Conservation (phyloP, 2,113 vertebrate species). For the Scophthalmus maximus region DNA sequence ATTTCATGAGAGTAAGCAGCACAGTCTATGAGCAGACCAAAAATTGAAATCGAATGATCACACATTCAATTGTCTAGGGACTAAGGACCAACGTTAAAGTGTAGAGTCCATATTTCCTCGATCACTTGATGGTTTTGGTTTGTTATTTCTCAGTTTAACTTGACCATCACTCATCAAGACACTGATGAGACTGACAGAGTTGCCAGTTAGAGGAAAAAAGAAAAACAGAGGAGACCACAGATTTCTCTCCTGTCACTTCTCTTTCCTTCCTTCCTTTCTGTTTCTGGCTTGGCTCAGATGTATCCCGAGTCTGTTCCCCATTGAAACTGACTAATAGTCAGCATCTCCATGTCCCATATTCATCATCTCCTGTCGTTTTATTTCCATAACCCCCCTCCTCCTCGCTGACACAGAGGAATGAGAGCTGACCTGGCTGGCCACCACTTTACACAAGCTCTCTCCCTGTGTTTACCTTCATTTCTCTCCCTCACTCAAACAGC, state of each 20-base stretch:
- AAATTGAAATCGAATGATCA: not conserved
- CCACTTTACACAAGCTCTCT: slow-evolving; percentile 26
- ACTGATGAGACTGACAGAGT: slow-evolving; percentile 2
- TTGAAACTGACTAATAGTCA: slow-evolving; percentile 11
- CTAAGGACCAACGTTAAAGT: too few species aligned
- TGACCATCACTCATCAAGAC: not conserved
- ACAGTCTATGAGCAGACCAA: too few species aligned
- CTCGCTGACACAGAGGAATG: slow-evolving; percentile 16
- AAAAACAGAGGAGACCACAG: not conserved
- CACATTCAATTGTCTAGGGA: not conserved
- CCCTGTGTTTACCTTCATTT: slow-evolving; percentile 24
- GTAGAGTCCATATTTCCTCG: not conserved
- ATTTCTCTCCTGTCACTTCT: not conserved
- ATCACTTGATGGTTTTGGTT: not conserved
- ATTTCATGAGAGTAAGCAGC: not conserved
- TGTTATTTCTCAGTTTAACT: not conserved
- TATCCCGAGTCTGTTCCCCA: not conserved
- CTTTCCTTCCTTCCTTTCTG: slow-evolving; percentile 15
- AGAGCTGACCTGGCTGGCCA: slow-evolving; percentile 36
- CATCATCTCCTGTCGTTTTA: not conserved
- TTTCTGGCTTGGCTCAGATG: not conserved
- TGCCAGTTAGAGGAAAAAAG: not conserved
- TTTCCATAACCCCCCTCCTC: not conserved
- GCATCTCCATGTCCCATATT: not conserved
- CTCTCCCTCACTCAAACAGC: not conserved